Conservation (phyloP, 2,797 vertebrate genomes). For the Sternotherus odoratus region DNA sequence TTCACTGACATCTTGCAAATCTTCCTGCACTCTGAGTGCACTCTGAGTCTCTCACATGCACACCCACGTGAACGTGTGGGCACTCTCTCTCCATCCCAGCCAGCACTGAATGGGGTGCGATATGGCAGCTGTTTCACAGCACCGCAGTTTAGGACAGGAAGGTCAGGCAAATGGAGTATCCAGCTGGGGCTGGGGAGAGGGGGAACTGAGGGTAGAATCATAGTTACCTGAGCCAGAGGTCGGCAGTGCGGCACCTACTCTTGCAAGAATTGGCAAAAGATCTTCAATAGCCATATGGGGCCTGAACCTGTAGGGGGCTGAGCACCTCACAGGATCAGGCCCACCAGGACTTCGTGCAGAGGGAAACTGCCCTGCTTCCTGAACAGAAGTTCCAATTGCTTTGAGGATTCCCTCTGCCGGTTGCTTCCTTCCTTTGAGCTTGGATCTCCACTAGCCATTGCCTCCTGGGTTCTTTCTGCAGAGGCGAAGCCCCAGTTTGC, state of each 20-base stretch:
- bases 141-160: not conserved
- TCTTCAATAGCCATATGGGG: not conserved
- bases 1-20: fast-evolving
- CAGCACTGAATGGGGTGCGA: not conserved
- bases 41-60: not conserved
- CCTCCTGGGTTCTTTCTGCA: not conserved
- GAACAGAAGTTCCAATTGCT: no score
- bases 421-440: fast-evolving
- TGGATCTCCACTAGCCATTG: no score
- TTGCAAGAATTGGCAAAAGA: not conserved
- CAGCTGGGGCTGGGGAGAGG: not conserved
- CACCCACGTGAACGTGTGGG: not conserved
- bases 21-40: not conserved
- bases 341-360: constrained; percentile 38
- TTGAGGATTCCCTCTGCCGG: no score
- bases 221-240: constrained; percentile 33
- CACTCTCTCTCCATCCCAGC: not conserved
- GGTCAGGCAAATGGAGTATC: fast-evolving
- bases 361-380: not conserved
- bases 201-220: not conserved
- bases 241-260: constrained; percentile 1
- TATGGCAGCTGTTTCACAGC: not conserved
- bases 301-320: not conserved
- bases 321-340: constrained; percentile 24
- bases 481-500: not conserved